Percentiles rank a stretch among this genome's conserved stretches.
Evolutionary conservation across 2,113 vertebrate genomes (phyloP).

Genomic region (Proterorhinus semilunaris): DNA sequence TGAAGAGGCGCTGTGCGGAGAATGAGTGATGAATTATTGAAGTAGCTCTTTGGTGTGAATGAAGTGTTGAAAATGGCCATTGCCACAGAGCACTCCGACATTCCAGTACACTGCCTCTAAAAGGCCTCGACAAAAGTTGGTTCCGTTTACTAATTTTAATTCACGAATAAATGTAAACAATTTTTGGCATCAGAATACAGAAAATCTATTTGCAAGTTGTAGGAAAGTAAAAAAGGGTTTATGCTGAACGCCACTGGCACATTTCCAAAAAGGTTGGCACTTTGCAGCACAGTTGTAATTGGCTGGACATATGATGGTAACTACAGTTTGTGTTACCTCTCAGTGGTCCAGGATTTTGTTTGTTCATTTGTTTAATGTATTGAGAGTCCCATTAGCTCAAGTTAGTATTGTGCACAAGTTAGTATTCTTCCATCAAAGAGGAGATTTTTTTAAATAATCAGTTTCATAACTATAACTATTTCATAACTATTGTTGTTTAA

Average conservation of each 20-base stretch:
- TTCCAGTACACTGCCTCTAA: conserved; percentile 41
- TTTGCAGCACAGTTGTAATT: too few relatives aligned
- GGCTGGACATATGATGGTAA: too few relatives aligned
- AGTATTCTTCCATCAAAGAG: too few relatives aligned
- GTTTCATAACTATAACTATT: too few relatives aligned
- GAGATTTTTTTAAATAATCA: too few relatives aligned
- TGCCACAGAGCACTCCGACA: conserved; percentile 54
- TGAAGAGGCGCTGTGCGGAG: conserved; percentile 56
- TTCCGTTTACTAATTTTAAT: conserved; percentile 24
- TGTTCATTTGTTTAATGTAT: too few relatives aligned
- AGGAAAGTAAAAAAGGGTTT: neutral
- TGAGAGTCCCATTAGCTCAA: too few relatives aligned
- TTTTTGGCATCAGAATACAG: too few relatives aligned
- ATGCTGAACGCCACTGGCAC: neutral
- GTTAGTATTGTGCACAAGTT: too few relatives aligned
- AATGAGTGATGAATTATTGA: conserved; percentile 79
- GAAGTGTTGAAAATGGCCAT: conserved; percentile 76
- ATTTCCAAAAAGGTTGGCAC: neutral
- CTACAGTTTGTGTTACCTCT: too few relatives aligned
- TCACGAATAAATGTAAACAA: neutral
- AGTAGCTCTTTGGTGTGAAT: conserved; percentile 77
- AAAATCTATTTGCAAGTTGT: neutral
- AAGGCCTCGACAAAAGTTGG: conserved; percentile 33
- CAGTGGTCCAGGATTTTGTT: too few relatives aligned
- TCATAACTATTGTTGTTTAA: too few relatives aligned